Percentiles rank a stretch among this genome's conserved stretches.
phyloP scores from a whole-genome alignment of 1,140 invertebrate species.

The Chionoecetes opilio region DNA sequence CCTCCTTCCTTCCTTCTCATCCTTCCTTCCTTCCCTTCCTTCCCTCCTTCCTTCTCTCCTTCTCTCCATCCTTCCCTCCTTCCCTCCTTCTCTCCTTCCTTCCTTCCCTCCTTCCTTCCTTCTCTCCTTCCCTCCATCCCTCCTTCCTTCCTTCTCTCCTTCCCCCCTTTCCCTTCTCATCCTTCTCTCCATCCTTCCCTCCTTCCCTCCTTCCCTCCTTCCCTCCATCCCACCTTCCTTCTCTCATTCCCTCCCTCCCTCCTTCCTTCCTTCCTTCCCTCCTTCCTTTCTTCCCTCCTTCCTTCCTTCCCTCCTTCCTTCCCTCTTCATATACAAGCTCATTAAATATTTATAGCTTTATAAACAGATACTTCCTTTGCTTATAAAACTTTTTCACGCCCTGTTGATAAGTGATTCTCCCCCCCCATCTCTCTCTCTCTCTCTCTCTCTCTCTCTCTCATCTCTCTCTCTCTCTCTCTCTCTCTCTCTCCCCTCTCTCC shows the following conservation, averaged over 20 bases:
- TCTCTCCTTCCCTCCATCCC: conserved; percentile 40
- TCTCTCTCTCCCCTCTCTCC: background rate
- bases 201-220: background rate
- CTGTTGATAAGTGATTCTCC: background rate
- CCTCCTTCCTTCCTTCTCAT: no score
- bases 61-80: no score
- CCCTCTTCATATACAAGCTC: background rate
- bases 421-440: background rate
- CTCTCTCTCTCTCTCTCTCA: background rate
- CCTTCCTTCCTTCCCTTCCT: no score
- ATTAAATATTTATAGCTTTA: background rate
- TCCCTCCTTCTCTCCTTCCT: no score
- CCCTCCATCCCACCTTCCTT: background rate
- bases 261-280: background rate
- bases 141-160: background rate
- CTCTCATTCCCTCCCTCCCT: background rate
- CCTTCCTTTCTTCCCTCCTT: background rate
- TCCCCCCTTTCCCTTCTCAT: no score
- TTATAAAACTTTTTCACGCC: background rate
- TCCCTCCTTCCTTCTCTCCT: no score
- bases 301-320: background rate
- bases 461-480: background rate
- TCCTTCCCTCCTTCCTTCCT: background rate
- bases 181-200: no score
- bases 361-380: background rate